Conservation (phyloP, 2,113 vertebrate genomes). For the Pica pica region DNA sequence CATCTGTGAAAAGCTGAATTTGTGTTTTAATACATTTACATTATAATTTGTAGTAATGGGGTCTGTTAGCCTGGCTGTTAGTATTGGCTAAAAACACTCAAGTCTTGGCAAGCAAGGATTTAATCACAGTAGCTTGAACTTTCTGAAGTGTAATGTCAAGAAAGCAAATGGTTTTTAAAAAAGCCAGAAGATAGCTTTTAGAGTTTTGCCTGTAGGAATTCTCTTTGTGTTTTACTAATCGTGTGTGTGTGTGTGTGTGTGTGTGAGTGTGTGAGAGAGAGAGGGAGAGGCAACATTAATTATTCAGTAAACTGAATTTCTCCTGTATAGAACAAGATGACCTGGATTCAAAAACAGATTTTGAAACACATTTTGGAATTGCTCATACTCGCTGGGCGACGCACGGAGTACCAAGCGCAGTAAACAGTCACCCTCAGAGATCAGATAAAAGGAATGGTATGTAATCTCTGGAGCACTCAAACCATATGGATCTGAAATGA, state of each 20-base stretch:
- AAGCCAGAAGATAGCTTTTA: neutral
- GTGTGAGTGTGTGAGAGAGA: neutral
- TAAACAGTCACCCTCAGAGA: slow-evolving; percentile 94
- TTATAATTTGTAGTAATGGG: neutral
- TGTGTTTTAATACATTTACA: neutral
- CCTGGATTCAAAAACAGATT: slow-evolving; percentile 83
- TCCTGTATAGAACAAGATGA: slow-evolving; percentile 81
- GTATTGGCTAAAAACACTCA: neutral
- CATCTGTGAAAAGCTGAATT: slow-evolving; percentile 11
- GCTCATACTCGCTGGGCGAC: slow-evolving; percentile 98
- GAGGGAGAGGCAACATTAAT: neutral
- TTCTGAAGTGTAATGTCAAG: neutral
- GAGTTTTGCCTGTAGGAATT: neutral
- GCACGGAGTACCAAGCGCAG: slow-evolving; percentile 85
- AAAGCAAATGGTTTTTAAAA: neutral
- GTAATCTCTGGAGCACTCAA: neutral
- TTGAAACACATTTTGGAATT: slow-evolving; percentile 89
- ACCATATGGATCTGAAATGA: neutral
- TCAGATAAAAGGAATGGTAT: slow-evolving; percentile 92
- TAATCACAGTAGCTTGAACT: neutral
- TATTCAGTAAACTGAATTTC: neutral
- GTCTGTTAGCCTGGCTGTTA: neutral
- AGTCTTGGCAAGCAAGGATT: neutral
- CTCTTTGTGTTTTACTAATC: neutral
- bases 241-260: rapidly evolving